Evolutionary conservation across 2,888 invertebrate species (phyloP).

Genomic region (Agriotes lineatus): DNA sequence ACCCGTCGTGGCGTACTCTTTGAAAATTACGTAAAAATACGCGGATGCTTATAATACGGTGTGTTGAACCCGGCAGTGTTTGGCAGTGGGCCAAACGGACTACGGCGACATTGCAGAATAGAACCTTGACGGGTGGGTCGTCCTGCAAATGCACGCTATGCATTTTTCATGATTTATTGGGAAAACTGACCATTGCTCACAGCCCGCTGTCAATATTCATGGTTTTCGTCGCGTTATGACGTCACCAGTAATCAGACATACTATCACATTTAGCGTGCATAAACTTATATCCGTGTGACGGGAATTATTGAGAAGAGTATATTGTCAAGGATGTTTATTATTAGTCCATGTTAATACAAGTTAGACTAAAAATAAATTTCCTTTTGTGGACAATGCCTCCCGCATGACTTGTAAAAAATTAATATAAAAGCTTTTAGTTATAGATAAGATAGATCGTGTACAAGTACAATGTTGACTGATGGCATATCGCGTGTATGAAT

Average conservation of each 20-base stretch:
- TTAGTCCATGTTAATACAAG: too few species aligned
- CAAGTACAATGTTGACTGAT: too few species aligned
- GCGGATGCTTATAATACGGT: constrained; percentile 19
- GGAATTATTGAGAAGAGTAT: not conserved
- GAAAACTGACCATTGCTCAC: constrained; percentile 13
- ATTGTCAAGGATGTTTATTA: not conserved
- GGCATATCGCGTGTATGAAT: too few species aligned
- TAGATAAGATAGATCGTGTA: too few species aligned
- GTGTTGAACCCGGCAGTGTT: constrained; percentile 52
- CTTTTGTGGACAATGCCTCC: too few species aligned
- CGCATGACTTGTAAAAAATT: too few species aligned
- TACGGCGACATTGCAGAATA: constrained; percentile 45
- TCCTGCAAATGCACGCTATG: constrained; percentile 8
- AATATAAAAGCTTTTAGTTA: too few species aligned
- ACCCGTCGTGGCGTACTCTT: constrained; percentile 3
- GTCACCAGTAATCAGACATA: not conserved
- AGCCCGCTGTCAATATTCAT: constrained; percentile 13
- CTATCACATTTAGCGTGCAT: constrained; percentile 4
- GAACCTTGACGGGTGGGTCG: constrained; percentile 50
- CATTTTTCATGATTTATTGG: constrained; percentile 34
- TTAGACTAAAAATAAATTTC: too few species aligned
- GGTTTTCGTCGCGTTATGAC: not conserved
- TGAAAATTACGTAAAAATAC: constrained; percentile 21
- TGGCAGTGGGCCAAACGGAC: constrained; percentile 50
- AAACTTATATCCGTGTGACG: too few species aligned